A percentile compares a stretch with the other conserved stretches of the same genome.
These are phyloP conservation scores for Rhaphigaster nebulosa DNA, from an alignment of 2,888 invertebrate species.

Conservation along the genomic window DNA sequence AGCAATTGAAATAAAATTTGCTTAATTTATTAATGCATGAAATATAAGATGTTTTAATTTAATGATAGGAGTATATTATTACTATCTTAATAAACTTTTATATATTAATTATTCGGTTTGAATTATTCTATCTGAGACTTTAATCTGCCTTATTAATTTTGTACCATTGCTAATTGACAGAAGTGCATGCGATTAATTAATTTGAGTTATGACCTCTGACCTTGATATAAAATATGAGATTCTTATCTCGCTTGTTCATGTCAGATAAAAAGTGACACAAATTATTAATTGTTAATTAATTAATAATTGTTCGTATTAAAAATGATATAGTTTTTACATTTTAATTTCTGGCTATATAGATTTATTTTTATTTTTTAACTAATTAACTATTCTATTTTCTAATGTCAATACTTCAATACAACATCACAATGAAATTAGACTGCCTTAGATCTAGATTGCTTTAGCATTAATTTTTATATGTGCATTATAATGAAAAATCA, in stretches of 20 bases:
- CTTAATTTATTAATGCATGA: not conserved
- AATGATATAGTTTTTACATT: not conserved
- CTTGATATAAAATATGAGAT: slow-evolving; percentile 6
- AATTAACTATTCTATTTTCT: too few relatives aligned
- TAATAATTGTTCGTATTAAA: not conserved
- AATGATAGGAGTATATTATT: too few relatives aligned
- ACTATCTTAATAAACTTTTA: too few relatives aligned
- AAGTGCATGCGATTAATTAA: not conserved
- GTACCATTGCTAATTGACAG: not conserved
- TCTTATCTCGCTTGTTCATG: not conserved
- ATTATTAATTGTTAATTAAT: too few relatives aligned
- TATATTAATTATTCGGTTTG: not conserved
- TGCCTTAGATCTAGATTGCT: too few relatives aligned
- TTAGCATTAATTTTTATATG: too few relatives aligned
- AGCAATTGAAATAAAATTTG: not conserved
- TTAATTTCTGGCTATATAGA: not conserved
- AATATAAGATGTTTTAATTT: not conserved
- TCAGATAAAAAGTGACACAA: not conserved
- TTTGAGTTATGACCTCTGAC: not conserved
- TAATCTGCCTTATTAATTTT: not conserved
- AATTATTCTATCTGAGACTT: not conserved
- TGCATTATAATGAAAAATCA: too few relatives aligned
- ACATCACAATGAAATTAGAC: too few relatives aligned
- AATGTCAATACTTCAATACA: too few relatives aligned
- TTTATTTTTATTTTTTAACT: too few relatives aligned